Evolutionary conservation across 1,140 invertebrate genomes (phyloP).

Genomic region (Musca domestica): DNA sequence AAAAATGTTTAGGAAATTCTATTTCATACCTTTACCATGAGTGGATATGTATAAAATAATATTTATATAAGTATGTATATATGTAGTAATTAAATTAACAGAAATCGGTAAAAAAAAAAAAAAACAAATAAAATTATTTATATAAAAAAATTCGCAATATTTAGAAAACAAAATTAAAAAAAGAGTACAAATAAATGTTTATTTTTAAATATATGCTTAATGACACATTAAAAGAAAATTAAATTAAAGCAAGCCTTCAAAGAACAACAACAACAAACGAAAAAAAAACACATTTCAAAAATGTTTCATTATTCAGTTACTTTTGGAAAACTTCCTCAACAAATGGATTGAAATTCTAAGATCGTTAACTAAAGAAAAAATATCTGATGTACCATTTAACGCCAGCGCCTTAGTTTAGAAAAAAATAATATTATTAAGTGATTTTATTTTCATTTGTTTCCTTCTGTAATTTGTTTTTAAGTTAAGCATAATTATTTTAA

Average conservation of each 20-base stretch:
- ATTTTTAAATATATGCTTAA: background rate
- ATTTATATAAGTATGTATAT: constrained; percentile 7
- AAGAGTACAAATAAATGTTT: background rate
- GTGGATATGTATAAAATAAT: constrained; percentile 18
- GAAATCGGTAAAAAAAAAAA: background rate
- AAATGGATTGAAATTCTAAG: too few species aligned
- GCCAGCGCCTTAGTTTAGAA: constrained; percentile 3
- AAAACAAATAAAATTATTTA: constrained; percentile 15
- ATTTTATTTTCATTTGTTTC: constrained; percentile 6
- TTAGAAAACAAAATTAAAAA: constrained; percentile 6
- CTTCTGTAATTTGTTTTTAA: constrained; percentile 1
- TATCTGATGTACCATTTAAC: background rate
- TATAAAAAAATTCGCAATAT: constrained; percentile 6
- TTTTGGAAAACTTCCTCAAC: background rate
- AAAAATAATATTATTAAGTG: background rate
- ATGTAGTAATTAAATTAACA: constrained; percentile 16
- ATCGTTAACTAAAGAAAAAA: too few species aligned
- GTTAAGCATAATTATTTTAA: constrained; percentile 17
- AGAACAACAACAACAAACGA: constrained; percentile 8
- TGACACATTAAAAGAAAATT: constrained; percentile 11
- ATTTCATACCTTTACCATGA: constrained; percentile 13
- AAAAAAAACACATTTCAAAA: background rate
- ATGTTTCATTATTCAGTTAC: background rate
- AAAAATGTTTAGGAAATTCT: constrained; percentile 1
- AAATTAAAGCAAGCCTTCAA: constrained; percentile 1